Conservation (phyloP, 2,888 invertebrate species). For the Merodon equestris region DNA sequence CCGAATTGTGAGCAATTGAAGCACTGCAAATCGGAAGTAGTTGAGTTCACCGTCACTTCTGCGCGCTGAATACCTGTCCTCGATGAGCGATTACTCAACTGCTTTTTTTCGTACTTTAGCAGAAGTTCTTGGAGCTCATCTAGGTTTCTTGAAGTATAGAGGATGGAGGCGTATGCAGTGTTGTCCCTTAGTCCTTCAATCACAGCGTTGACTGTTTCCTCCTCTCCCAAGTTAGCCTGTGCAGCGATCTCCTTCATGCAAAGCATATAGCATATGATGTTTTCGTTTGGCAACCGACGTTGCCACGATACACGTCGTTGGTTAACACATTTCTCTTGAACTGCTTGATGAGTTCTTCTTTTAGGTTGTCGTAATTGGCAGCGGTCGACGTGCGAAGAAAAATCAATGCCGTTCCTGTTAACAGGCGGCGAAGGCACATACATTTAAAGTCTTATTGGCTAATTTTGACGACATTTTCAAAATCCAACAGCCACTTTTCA, state of each 20-base stretch:
- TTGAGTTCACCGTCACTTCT: no score
- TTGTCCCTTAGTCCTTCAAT: constrained; percentile 39
- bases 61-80: no score
- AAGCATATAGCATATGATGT: constrained; percentile 33
- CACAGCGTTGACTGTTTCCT: constrained; percentile 30
- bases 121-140: no score
- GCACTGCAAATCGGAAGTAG: no score
- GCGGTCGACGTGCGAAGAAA: constrained; percentile 8
- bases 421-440: constrained; percentile 14
- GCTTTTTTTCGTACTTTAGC: no score
- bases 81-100: no score
- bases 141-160: constrained; percentile 37
- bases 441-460: constrained; percentile 2
- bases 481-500: no score
- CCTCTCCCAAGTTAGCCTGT: constrained; percentile 28
- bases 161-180: constrained; percentile 29
- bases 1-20: constrained; percentile 3
- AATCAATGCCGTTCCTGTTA: constrained; percentile 23
- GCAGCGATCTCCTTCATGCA: constrained; percentile 46
- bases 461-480: constrained; percentile 19
- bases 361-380: constrained; percentile 15
- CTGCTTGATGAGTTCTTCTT: constrained; percentile 2
- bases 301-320: constrained; percentile 1
- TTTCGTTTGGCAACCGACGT: constrained; percentile 25
- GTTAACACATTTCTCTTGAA: background rate